Conservation (phyloP, 2,113 vertebrate genomes). For the Coracopsis vasa region DNA sequence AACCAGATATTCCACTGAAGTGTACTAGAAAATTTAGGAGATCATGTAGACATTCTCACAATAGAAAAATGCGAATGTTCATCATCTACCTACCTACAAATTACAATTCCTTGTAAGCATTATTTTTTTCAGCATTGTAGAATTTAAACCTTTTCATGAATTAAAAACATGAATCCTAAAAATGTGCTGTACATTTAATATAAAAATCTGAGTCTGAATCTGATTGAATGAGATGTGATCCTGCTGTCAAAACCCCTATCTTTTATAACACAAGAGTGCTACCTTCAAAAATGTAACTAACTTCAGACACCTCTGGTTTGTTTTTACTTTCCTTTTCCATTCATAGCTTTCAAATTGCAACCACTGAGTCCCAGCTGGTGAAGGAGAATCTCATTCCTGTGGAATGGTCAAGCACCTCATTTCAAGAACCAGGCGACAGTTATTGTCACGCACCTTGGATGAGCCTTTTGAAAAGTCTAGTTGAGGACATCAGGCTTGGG, state of each 20-base stretch:
- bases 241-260: background rate
- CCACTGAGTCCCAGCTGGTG: background rate
- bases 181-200: background rate
- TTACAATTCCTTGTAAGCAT: background rate
- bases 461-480: background rate
- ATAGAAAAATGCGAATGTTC: background rate
- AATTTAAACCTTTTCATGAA: background rate
- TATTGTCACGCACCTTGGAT: background rate
- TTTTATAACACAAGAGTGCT: background rate
- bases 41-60: background rate
- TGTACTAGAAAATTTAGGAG: background rate
- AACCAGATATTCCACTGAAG: conserved; percentile 6
- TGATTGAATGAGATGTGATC: background rate
- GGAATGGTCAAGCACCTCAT: background rate
- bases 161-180: background rate
- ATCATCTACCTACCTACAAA: background rate
- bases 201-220: background rate
- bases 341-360: background rate
- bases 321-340: background rate
- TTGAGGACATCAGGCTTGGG: background rate
- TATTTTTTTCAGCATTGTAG: background rate
- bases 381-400: background rate
- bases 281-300: background rate
- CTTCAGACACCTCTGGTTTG: background rate
- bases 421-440: background rate